Conservation (phyloP, 1,140 invertebrate species). For the Sesamia nonagrioides region DNA sequence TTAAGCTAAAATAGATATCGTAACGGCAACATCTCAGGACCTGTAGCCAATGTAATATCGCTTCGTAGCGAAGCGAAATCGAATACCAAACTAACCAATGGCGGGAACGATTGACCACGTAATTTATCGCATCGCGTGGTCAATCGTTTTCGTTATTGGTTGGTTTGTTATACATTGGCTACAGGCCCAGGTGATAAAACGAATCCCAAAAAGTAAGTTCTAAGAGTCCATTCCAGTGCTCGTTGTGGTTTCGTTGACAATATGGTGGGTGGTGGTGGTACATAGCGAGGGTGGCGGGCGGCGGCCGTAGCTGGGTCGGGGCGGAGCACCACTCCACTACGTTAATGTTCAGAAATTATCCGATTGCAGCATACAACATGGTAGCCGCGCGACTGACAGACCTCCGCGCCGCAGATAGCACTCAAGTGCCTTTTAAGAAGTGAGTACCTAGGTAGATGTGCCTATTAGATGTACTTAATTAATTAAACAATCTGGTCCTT, state of each 20-base stretch:
- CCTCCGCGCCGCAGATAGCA: conserved; percentile 93
- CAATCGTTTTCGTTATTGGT: too few relatives aligned
- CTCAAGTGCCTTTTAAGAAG: conserved; percentile 99
- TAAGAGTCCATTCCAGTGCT: conserved; percentile 18
- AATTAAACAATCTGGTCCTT: not conserved
- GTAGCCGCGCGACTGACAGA: conserved; percentile 98
- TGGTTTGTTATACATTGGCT: not conserved
- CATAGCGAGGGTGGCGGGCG: conserved; percentile 69
- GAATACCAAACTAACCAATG: too few relatives aligned
- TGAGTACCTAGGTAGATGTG: conserved; percentile 88
- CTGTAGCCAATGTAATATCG: too few relatives aligned
- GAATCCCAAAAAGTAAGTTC: not conserved
- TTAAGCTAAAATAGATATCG: not conserved
- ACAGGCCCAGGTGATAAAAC: not conserved
- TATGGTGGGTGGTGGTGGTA: conserved; percentile 74
- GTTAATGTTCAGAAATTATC: conserved; percentile 90
- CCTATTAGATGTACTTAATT: not conserved
- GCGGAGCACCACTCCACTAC: conserved; percentile 77
- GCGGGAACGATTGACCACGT: too few relatives aligned
- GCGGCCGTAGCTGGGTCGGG: conserved; percentile 62
- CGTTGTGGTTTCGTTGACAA: conserved; percentile 74
- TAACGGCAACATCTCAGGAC: too few relatives aligned
- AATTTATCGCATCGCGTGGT: too few relatives aligned
- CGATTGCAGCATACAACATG: conserved; percentile 98
- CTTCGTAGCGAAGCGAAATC: too few relatives aligned